These are phyloP conservation scores for Noturus placidus DNA, from an alignment of 2,113 vertebrate genomes.

Conservation along the genomic window DNA sequence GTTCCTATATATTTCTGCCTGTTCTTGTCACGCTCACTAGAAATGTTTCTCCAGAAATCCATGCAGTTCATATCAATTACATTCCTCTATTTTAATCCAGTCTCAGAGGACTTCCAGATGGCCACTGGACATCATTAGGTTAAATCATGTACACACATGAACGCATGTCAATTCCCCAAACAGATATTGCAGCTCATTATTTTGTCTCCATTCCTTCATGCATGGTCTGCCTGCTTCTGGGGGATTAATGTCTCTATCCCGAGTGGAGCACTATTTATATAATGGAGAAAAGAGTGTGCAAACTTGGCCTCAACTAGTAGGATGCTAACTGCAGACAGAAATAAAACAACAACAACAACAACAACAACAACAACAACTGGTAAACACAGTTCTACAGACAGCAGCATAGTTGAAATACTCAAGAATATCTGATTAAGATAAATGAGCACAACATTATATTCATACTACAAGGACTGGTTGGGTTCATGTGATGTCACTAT, in stretches of 20 bases:
- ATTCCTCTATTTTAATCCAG: neutral
- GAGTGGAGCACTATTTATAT: conserved; percentile 18
- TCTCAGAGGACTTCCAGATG: neutral
- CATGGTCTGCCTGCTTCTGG: neutral
- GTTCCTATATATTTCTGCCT: neutral
- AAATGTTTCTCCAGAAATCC: neutral
- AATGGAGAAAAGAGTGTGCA: neutral
- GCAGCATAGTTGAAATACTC: neutral
- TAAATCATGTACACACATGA: conserved; percentile 16
- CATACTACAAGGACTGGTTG: neutral
- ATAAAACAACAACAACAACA: neutral
- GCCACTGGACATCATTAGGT: conserved; percentile 15
- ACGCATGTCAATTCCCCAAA: neutral
- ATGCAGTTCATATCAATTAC: neutral
- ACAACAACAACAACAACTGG: neutral
- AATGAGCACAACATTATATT: neutral
- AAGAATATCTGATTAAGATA: conserved; percentile 6
- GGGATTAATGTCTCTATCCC: conserved; percentile 6
- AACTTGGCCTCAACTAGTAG: neutral
- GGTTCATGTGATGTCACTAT: neutral
- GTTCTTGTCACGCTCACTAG: neutral
- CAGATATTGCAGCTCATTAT: conserved; percentile 24
- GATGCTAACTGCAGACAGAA: neutral
- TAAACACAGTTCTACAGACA: neutral
- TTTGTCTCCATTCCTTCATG: neutral